Evolutionary conservation across 2,797 vertebrate genomes (phyloP), one percentile per base, ranked within the genome.

Genomic region (Hyperoplus immaculatus): DNA sequence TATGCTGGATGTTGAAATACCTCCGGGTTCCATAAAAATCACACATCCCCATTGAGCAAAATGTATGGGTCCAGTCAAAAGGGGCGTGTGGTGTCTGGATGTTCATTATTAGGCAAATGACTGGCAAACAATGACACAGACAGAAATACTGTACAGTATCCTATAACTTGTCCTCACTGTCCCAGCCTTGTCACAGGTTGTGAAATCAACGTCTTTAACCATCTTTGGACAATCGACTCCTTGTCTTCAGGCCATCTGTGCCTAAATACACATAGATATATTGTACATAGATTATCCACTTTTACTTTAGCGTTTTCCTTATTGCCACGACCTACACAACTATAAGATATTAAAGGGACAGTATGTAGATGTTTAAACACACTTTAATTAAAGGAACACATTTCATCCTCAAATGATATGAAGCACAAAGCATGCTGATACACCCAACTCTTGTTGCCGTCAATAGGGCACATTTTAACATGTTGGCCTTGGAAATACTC

Each of bases 1-100:
- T 74, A 86, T 82, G 74, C 86, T 69, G 77, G 58, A 75, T 77
- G 80, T 80, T 78, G 67, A 49, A 58, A 61, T 38, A 76, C 56
- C 66, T 45, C 8, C n/a, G 47, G 75, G 69, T 36, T 49, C 73
- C 53, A 70, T 55, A 75, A 69, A 39, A 71, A 49, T 63, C 67
- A 50, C 56, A 60, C 45, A 13, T 80, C 59, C 55, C 56, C 46
- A 64, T 16, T 56, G 29, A 63, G 69, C n/a, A 80, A 4, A 29
- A 86, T 88, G 41, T 69, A 72, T 69, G 71, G 39, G 57, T 41
- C 63, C 51, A 80, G 47, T 78, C 71, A 83, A 63, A 69, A 55
- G 42, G 42, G 18, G 6, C 4, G 1, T 15, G 49, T 36, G 21
- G 59, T 39, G 21, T 73, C 46, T 70, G 46, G 46, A 72, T 59